A percentile compares a stretch with the other conserved stretches of the same genome.
phyloP scores from a whole-genome alignment of 2,888 invertebrate genomes.

The Melinopterus prodromus region DNA sequence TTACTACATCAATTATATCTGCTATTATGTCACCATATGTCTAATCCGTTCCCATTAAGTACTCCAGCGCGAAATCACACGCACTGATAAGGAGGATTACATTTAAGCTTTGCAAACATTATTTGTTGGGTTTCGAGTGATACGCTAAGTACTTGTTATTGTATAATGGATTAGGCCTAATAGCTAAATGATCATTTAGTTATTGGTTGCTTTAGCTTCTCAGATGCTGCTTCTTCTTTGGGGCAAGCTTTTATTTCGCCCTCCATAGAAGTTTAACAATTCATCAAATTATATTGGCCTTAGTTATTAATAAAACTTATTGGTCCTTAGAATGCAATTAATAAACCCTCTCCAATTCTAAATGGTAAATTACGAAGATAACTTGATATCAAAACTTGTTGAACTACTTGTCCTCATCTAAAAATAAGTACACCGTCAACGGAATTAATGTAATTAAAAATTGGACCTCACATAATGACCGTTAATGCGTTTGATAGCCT shows the following conservation, averaged over 20 bases:
- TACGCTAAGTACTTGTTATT: neutral
- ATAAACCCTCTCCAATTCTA: neutral
- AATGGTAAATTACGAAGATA: neutral
- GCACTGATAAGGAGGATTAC: slow-evolving; percentile 10
- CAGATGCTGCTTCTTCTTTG: no score
- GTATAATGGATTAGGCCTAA: neutral
- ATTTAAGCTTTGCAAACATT: neutral
- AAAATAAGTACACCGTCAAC: neutral
- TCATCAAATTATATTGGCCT: no score
- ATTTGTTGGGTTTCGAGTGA: neutral
- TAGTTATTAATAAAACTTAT: no score
- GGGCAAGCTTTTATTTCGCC: no score
- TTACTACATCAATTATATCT: slow-evolving; percentile 16
- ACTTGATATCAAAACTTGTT: neutral
- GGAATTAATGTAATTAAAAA: slow-evolving; percentile 19
- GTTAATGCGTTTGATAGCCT: slow-evolving; percentile 19
- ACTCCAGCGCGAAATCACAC: slow-evolving; percentile 15
- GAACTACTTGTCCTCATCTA: neutral
- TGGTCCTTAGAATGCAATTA: neutral
- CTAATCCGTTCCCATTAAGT: slow-evolving; percentile 16
- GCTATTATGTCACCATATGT: slow-evolving; percentile 21
- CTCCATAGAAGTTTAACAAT: no score
- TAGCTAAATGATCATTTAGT: neutral
- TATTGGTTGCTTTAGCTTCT: no score
- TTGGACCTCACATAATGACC: slow-evolving; percentile 20